These are phyloP conservation scores for Aethes cnicana DNA, from an alignment of 2,888 invertebrate genomes.

Conservation along the genomic window DNA sequence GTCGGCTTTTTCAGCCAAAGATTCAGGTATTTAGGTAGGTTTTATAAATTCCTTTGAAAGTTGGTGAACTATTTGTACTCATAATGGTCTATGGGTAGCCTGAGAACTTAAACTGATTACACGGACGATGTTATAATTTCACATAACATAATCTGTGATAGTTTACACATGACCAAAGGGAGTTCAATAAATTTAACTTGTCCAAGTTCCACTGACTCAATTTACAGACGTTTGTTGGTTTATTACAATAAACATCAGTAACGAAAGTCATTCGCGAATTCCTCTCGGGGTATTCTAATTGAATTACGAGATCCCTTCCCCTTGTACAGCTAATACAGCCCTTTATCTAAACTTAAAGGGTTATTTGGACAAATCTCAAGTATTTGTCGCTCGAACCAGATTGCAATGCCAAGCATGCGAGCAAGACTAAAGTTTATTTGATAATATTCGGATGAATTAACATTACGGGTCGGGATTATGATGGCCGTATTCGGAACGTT, in stretches of 20 bases:
- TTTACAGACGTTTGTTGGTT: constrained; percentile 39
- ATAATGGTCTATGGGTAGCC: no score
- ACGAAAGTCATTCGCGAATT: constrained; percentile 67
- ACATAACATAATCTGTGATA: no score
- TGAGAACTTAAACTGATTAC: no score
- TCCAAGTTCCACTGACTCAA: constrained; percentile 45
- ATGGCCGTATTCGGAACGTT: constrained; percentile 7
- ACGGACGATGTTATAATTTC: no score
- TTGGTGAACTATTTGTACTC: no score
- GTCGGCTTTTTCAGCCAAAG: no score
- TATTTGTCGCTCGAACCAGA: constrained; percentile 44
- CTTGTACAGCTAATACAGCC: constrained; percentile 59
- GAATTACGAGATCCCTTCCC: constrained; percentile 54
- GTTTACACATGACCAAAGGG: constrained; percentile 35
- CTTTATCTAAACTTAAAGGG: constrained; percentile 66
- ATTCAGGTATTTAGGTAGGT: no score
- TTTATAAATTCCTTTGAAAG: no score
- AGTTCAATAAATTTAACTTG: constrained; percentile 48
- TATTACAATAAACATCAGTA: constrained; percentile 51
- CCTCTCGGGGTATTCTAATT: constrained; percentile 68
- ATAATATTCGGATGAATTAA: constrained; percentile 12
- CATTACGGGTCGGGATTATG: constrained; percentile 1
- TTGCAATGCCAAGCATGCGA: constrained; percentile 40
- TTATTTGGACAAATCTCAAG: constrained; percentile 67
- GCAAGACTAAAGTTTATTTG: constrained; percentile 34